phyloP scores from a whole-genome alignment of 2,888 invertebrate genomes.

The Caenorhabditis macrosperma region DNA sequence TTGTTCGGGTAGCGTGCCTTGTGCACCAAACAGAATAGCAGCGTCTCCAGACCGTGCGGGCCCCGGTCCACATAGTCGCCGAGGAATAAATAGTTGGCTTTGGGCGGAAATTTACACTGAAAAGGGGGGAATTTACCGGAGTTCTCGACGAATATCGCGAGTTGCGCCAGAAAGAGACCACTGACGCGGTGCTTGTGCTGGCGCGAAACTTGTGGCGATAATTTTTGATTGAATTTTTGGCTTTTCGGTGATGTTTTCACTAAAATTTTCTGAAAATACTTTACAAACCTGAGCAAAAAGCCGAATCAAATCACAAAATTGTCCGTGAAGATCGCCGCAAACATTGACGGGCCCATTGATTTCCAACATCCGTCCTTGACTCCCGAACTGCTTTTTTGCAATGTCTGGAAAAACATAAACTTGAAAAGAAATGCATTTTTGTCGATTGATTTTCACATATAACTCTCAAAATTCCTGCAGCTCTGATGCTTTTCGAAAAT shows the following conservation, averaged over 20 bases:
- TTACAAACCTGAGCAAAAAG: constrained; percentile 57
- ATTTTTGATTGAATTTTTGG: no score
- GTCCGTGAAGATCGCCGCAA: constrained; percentile 68
- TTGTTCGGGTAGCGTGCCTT: constrained; percentile 69
- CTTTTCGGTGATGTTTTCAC: no score
- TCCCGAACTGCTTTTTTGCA: constrained; percentile 49
- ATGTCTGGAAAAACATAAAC: constrained; percentile 39
- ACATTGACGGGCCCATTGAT: constrained; percentile 63
- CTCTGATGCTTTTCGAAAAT: constrained; percentile 22
- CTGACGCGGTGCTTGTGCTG: no score
- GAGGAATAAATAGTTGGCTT: constrained; percentile 71
- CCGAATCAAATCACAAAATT: constrained; percentile 64
- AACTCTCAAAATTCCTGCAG: constrained; percentile 19
- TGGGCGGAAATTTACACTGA: constrained; percentile 70
- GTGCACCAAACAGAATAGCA: constrained; percentile 61
- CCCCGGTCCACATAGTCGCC: constrained; percentile 73
- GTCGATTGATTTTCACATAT: no score
- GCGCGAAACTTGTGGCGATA: no score
- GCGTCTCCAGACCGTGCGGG: constrained; percentile 58
- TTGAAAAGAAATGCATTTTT: no score
- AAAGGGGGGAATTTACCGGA: no score
- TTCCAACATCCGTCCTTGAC: constrained; percentile 61
- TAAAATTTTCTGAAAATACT: no score
- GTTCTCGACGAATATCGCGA: no score
- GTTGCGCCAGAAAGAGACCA: no score